Evolutionary conservation across 2,888 invertebrate species (phyloP).

Genomic region (Drosophila kuntzei): DNA sequence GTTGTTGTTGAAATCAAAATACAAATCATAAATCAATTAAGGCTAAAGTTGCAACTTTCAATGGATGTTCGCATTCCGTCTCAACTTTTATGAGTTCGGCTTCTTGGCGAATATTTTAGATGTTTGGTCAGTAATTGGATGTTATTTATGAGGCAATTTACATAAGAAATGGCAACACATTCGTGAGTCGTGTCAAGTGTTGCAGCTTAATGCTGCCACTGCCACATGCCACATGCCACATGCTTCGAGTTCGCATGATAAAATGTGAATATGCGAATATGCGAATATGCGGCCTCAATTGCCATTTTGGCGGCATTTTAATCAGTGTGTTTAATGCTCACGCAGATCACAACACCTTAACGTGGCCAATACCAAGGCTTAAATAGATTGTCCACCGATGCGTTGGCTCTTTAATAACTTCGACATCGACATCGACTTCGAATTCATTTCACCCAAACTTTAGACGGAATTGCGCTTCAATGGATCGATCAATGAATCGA

Average conservation of each 20-base stretch:
- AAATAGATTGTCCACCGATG: slow-evolving; percentile 12
- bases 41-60: neutral
- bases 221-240: slow-evolving; percentile 17
- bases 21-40: slow-evolving; percentile 8
- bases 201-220: slow-evolving; percentile 22
- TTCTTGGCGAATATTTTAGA: slow-evolving; percentile 1
- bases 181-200: slow-evolving; percentile 15
- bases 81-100: slow-evolving; percentile 5
- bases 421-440: neutral
- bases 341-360: slow-evolving; percentile 21
- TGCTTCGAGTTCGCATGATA: slow-evolving; percentile 11
- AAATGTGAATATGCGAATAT: neutral
- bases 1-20: neutral
- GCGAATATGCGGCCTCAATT: slow-evolving; percentile 24
- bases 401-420: neutral
- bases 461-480: slow-evolving; percentile 11
- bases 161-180: slow-evolving; percentile 29
- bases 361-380: slow-evolving; percentile 7
- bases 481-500: neutral
- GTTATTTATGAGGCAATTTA: slow-evolving; percentile 36
- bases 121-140: slow-evolving; percentile 11
- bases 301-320: slow-evolving; percentile 38
- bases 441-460: neutral
- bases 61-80: neutral
- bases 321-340: slow-evolving; percentile 15